Base-by-base conservation (phyloP, 2,888 invertebrate genomes). In the Nomada fucata region DNA sequence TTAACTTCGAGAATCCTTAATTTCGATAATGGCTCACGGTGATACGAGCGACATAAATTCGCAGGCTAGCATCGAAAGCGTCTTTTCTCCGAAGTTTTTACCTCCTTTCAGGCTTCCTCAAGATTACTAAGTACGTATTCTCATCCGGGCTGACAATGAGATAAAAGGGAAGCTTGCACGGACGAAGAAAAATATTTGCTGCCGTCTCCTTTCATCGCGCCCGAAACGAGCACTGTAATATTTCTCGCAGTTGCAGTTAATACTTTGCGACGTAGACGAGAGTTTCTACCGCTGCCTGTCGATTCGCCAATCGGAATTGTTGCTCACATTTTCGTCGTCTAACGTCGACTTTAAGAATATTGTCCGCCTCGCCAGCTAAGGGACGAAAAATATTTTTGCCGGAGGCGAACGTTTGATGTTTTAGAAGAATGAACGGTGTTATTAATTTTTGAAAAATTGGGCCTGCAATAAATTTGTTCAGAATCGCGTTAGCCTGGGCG, bases 31-130 rank as follows among this genome's bases (percentile, higher is more conserved):
- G 73, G 81, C 74, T 53, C 59, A 64, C 59, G 15, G 50, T 20
- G 42, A 63, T n/a, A 55, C 11, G 29, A 64, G 61, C 64, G 69
- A 64, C 69, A 81, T 81, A 81, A 81, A 81, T 74, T 69, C 81
- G 47, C 81, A 57, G 42, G 20, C 44, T 20, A 60, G 59, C 67
- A 52, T 74, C 80, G 80, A 59, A 53, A 69, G 52, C 74, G 36
- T 59, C 73, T 59, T 72, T 72, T 63, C 53, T 47, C 18, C 64
- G n/a, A 53, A 60, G 70, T 78, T 79, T 68, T 68, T 70, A 44
- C 59, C 60, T 53, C 50, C 9, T 68, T 63, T 63, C 26, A 42
- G 26, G 55, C 55, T 79, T 60, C 47, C 26, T 50, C 79, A 26
- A 36, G 59, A 29, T 20, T 65, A 11, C 73, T 59, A 52, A 65